phyloP scores from a whole-genome alignment of 1,140 invertebrate genomes.

The Mya arenaria region DNA sequence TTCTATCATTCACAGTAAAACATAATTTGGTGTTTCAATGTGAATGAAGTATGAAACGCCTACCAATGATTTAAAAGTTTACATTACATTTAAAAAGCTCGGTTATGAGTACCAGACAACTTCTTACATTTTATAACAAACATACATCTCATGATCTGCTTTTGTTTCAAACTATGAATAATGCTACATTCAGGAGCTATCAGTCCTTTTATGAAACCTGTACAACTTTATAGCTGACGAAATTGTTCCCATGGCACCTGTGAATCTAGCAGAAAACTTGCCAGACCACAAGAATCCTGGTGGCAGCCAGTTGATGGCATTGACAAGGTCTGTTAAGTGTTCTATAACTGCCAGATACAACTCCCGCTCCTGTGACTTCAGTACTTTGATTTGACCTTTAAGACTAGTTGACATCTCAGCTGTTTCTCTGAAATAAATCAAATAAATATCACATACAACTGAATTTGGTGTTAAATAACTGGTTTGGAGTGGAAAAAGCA shows the following conservation, averaged over 20 bases:
- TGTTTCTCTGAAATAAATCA: conserved; percentile 17
- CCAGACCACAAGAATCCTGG: conserved; percentile 89
- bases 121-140: not conserved
- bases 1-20: too few species aligned
- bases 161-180: not conserved
- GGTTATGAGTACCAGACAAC: too few species aligned
- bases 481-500: too few species aligned
- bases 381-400: not conserved
- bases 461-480: not conserved
- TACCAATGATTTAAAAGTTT: too few species aligned
- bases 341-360: conserved; percentile 84
- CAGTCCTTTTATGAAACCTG: conserved; percentile 20
- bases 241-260: conserved; percentile 32
- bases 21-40: too few species aligned
- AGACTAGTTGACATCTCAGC: conserved; percentile 17
- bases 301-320: conserved; percentile 91
- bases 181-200: not conserved
- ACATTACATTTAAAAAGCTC: too few species aligned
- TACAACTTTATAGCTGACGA: conserved; percentile 47
- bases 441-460: not conserved
- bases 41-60: too few species aligned
- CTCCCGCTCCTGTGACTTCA: conserved; percentile 28
- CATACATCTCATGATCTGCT: not conserved
- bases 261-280: conserved; percentile 83
- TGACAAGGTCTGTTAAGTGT: conserved; percentile 87